Evolutionary conservation across 2,888 invertebrate species (phyloP).

Genomic region (Acanthococcus lagerstroemiae): DNA sequence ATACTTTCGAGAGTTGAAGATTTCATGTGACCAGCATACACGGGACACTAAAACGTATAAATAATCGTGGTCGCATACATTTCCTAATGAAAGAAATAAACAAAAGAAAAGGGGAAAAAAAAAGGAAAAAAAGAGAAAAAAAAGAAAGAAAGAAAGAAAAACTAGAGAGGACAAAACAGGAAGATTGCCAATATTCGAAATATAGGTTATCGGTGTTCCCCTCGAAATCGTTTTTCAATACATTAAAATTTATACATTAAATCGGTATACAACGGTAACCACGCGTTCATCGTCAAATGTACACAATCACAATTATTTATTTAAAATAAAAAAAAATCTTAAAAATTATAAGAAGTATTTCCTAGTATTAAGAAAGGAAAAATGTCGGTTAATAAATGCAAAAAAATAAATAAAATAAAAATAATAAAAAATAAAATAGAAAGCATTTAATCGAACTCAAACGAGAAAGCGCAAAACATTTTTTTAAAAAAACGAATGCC

Average conservation of each 20-base stretch:
- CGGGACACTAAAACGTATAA: too few relatives aligned
- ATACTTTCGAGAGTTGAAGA: too few relatives aligned
- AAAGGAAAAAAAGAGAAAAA: neutral
- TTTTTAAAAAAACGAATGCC: too few relatives aligned
- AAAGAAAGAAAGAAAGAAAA: neutral
- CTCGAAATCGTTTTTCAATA: too few relatives aligned
- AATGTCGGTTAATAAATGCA: neutral
- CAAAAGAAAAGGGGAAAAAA: neutral
- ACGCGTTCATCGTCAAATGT: conserved; percentile 7
- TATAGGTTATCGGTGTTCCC: neutral
- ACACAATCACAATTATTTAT: conserved; percentile 11
- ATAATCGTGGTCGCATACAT: conserved; percentile 10
- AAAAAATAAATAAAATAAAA: neutral
- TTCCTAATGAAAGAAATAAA: neutral
- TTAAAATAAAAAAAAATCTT: conserved; percentile 8
- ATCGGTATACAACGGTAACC: conserved; percentile 8
- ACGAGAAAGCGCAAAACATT: neutral
- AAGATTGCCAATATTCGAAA: neutral
- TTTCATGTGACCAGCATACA: too few relatives aligned
- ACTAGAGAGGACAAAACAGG: neutral
- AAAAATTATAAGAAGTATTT: conserved; percentile 7
- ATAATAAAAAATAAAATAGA: conserved; percentile 5
- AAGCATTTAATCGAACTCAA: neutral
- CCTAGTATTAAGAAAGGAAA: conserved; percentile 5
- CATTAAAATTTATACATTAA: neutral